Evolutionary conservation across 1,140 invertebrate genomes (phyloP).

Genomic region (Rhopalosiphum maidis): DNA sequence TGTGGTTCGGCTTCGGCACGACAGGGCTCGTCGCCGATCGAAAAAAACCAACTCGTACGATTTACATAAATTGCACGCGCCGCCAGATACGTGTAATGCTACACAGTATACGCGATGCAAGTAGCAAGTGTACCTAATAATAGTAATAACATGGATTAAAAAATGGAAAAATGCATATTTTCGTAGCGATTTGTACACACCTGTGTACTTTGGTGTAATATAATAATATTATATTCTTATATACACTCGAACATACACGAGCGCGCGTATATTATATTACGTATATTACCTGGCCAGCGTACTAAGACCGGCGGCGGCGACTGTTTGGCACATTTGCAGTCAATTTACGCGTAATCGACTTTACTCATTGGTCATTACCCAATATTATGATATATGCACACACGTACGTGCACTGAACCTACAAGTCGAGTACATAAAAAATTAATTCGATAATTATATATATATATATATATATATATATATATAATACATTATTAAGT

Average conservation of each 20-base stretch:
- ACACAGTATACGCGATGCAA: no score
- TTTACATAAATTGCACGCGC: no score
- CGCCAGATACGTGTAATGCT: no score
- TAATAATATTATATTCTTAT: no score
- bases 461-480: background rate
- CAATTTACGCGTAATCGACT: background rate
- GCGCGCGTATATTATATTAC: background rate
- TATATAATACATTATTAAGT: no score
- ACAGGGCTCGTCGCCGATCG: no score
- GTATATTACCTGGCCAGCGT: background rate
- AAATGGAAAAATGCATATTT: background rate
- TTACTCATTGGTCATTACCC: background rate
- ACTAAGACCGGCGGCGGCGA: background rate
- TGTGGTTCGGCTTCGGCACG: no score
- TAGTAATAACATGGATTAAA: background rate
- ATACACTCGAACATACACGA: no score
- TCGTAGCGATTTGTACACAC: background rate
- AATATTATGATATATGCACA: slow-evolving; percentile 13
- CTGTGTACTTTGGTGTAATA: background rate
- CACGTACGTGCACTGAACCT: background rate
- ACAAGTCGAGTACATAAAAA: background rate
- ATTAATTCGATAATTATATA: background rate
- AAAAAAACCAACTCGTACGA: no score
- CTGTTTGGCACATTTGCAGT: background rate
- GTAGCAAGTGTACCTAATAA: background rate